Conservation (phyloP, 2,888 invertebrate genomes). For the Drosophila kanekoi region DNA sequence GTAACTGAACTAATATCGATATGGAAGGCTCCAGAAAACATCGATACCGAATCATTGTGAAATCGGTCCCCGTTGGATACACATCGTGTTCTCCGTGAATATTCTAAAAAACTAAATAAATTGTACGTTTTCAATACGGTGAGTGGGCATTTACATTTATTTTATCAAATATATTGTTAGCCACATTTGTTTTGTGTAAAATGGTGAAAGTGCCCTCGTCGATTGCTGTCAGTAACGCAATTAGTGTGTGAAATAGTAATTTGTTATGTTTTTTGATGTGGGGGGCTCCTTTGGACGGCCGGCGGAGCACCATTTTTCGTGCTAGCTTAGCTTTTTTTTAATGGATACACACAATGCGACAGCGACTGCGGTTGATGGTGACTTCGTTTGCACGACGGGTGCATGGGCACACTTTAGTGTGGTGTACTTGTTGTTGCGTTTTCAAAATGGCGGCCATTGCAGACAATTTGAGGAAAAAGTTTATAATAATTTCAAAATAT, state of each 20-base stretch:
- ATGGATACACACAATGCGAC: slow-evolving; percentile 55
- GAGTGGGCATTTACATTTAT: slow-evolving; percentile 35
- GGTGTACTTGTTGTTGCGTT: slow-evolving; percentile 63
- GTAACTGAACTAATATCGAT: slow-evolving; percentile 5
- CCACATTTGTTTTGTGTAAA: slow-evolving; percentile 7
- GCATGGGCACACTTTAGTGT: slow-evolving; percentile 59
- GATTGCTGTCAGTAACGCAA: neutral
- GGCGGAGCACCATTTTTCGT: slow-evolving; percentile 67
- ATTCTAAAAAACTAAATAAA: neutral
- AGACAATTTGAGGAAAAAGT: slow-evolving; percentile 49
- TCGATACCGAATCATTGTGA: slow-evolving; percentile 37
- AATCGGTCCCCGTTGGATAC: slow-evolving; percentile 18
- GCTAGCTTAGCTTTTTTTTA: slow-evolving; percentile 41
- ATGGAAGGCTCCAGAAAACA: neutral
- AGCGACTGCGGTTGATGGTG: slow-evolving; percentile 54
- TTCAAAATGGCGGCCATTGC: slow-evolving; percentile 62
- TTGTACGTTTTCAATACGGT: slow-evolving; percentile 34
- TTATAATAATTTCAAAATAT: slow-evolving; percentile 40
- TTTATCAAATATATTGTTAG: slow-evolving; percentile 12
- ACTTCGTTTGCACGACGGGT: slow-evolving; percentile 68
- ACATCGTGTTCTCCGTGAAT: slow-evolving; percentile 16
- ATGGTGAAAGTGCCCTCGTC: slow-evolving; percentile 36
- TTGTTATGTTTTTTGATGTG: slow-evolving; percentile 11
- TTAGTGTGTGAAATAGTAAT: slow-evolving; percentile 14
- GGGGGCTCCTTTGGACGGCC: slow-evolving; percentile 55